Evolutionary conservation across 2,888 invertebrate genomes (phyloP).

Genomic region (Idaea dimidiata): DNA sequence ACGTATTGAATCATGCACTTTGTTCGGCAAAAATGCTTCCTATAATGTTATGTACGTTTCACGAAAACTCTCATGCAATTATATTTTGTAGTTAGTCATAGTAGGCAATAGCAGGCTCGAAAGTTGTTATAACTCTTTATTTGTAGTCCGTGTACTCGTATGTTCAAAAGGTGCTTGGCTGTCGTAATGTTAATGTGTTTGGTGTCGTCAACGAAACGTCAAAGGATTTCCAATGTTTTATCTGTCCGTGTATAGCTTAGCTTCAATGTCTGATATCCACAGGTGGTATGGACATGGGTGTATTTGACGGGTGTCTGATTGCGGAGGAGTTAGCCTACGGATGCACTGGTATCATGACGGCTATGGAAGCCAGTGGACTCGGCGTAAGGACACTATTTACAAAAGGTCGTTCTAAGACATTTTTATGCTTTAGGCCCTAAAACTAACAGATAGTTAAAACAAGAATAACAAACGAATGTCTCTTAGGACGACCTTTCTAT

Average conservation of each 20-base stretch:
- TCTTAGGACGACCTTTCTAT: background rate
- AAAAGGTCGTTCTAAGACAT: background rate
- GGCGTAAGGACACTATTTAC: conserved; percentile 79
- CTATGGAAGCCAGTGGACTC: conserved; percentile 92
- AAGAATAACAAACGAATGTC: background rate
- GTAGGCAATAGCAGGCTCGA: background rate
- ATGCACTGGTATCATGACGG: conserved; percentile 95
- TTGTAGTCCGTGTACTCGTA: background rate
- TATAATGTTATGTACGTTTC: too few relatives aligned
- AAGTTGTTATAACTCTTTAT: background rate
- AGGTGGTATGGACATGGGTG: conserved; percentile 89
- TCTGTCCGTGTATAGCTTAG: conserved; percentile 5
- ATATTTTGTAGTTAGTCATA: too few relatives aligned
- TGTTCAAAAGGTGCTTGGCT: background rate
- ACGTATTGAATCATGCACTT: too few relatives aligned
- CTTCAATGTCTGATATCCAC: conserved; percentile 34
- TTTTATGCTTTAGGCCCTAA: background rate
- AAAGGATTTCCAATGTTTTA: conserved; percentile 5
- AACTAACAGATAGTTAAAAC: background rate
- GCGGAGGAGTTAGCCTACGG: conserved; percentile 96
- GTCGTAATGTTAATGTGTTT: background rate
- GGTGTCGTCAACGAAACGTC: conserved; percentile 10
- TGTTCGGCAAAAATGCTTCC: too few relatives aligned
- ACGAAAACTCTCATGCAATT: too few relatives aligned
- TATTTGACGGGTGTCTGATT: conserved; percentile 89